These are phyloP conservation scores for Epizoanthus scotinus DNA, from an alignment of 92 coral and sea anemone species.

Conservation along the genomic window DNA sequence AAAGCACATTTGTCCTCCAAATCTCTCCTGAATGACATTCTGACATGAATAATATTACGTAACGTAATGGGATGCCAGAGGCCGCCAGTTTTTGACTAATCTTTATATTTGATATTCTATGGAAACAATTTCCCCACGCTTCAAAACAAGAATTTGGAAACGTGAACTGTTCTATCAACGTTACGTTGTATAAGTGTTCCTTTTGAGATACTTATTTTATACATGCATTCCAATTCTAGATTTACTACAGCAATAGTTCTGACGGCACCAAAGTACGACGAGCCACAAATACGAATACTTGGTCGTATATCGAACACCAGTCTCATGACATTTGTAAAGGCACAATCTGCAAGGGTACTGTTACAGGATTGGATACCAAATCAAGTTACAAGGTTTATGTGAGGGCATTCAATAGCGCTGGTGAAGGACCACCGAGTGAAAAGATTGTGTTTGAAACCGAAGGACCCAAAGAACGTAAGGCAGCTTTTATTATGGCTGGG, in stretches of 20 bases:
- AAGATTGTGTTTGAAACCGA: not conserved
- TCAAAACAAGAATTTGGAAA: too few species aligned
- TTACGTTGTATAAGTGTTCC: not conserved
- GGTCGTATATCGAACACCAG: not conserved
- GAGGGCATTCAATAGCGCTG: not conserved
- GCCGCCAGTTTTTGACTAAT: too few species aligned
- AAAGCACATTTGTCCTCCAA: too few species aligned
- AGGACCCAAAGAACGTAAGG: slow-evolving; percentile 8
- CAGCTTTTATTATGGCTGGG: not conserved
- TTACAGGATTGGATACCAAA: not conserved
- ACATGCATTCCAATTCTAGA: not conserved
- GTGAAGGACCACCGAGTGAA: slow-evolving; percentile 28
- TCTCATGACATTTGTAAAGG: not conserved
- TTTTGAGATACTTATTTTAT: not conserved
- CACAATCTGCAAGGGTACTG: not conserved
- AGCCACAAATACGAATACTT: not conserved
- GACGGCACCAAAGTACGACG: not conserved
- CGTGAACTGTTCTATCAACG: not conserved
- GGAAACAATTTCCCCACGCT: too few species aligned
- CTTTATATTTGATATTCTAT: too few species aligned
- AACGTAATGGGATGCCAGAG: too few species aligned
- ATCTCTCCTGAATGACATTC: too few species aligned
- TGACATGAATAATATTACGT: too few species aligned
- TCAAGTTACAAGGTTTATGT: slow-evolving; percentile 9
- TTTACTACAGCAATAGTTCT: not conserved